Evolutionary conservation across 1,140 invertebrate genomes (phyloP), one percentile per base, ranked within the genome.

Genomic region (Heliconius melpomene): DNA sequence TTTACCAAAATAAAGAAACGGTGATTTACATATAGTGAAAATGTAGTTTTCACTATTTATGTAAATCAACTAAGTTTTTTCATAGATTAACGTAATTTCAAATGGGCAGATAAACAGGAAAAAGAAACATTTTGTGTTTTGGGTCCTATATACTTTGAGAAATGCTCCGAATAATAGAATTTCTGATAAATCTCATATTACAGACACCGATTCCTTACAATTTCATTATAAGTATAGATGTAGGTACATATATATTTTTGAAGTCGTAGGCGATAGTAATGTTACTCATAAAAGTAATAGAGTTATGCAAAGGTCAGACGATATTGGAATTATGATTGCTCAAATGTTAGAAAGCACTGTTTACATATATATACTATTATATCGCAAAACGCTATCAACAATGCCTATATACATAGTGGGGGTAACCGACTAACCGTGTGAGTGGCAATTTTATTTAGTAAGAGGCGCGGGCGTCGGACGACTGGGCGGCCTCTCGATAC

Each of bases 391-490:
- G 23, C 60, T 82, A 83, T 83, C 82, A 78, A 78, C 76, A 79
- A 75, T 74, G 80, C 80, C 50, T 79, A 20, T 38, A 23, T 77
- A 66, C 60, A 76, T 73, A 86, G 83, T 82, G 90, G 89, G 89
- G 89, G 87, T 82, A 72, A 78, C 78, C 84, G 87, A 88, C 86
- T 82, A 72, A 78, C 78, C 83, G 89, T 85, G 85, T 85, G 87
- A 88, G 84, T 89, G 83, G 83, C 84, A 83, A 87, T 90, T 54
- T 74, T 77, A 84, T 82, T 74, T 72, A 85, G 88, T 88, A 83
- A 90, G 88, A 91, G 91, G 90, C 91, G 91, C 91, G 91, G 87
- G 91, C 90, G 91, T 89, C 91, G 86, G 78, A 84, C 77, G 90
- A 87, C 88, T 88, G 84, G 86, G 87, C 88, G 86, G 85, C 88